Percentiles rank a stretch among this genome's conserved stretches.
phyloP scores from a whole-genome alignment of 2,797 vertebrate genomes.

The Sebastes iracundus region DNA sequence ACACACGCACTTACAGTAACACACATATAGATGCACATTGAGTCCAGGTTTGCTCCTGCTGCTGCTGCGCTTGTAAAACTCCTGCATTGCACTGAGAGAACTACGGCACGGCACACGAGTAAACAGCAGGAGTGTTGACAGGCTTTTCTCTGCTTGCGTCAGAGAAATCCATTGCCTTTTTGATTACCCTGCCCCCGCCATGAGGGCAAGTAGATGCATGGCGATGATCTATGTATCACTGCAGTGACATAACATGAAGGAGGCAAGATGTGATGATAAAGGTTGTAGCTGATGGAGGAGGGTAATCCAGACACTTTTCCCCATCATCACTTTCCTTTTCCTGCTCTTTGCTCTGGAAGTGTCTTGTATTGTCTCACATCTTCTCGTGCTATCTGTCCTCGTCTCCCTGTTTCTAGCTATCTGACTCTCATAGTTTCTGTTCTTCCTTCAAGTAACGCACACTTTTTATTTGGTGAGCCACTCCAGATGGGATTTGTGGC shows the following conservation, averaged over 20 bases:
- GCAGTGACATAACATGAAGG: constrained; percentile 50
- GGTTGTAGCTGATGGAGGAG: constrained; percentile 31
- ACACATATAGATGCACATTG: constrained; percentile 18
- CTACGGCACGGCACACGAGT: constrained; percentile 31
- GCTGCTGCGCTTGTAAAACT: constrained; percentile 68
- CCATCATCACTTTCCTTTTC: constrained; percentile 40
- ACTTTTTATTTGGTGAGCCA: constrained; percentile 28
- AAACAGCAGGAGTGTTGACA: constrained; percentile 50
- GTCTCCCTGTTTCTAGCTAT: background rate
- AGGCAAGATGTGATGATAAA: constrained; percentile 33
- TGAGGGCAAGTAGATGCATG: constrained; percentile 46
- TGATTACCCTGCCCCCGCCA: constrained; percentile 56
- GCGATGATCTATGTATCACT: constrained; percentile 56
- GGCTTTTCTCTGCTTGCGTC: constrained; percentile 64
- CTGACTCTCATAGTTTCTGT: constrained; percentile 16
- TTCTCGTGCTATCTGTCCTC: background rate
- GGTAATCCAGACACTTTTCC: constrained; percentile 40
- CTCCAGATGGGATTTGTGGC: constrained; percentile 37
- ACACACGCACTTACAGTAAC: constrained; percentile 2
- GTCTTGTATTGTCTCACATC: constrained; percentile 10
- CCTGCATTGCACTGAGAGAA: constrained; percentile 75
- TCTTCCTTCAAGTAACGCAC: constrained; percentile 16
- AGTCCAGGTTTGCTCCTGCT: constrained; percentile 18
- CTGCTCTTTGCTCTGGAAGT: constrained; percentile 22
- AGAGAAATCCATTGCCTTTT: constrained; percentile 59